Base-by-base conservation (phyloP, 2,888 invertebrate species). In the Agriopis aurantiaria region DNA sequence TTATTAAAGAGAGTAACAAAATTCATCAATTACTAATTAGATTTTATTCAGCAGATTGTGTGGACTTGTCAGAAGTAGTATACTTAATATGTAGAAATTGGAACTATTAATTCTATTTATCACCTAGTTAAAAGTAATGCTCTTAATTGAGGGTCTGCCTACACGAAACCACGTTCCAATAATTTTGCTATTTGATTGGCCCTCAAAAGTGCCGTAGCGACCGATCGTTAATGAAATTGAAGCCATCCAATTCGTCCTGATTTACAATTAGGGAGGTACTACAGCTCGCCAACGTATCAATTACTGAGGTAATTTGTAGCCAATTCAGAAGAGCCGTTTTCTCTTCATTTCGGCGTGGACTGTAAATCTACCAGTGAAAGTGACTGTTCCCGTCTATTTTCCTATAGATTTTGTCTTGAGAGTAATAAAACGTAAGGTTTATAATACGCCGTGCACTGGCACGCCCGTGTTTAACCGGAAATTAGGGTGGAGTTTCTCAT, bases 261-360 rank as follows among this genome's bases (percentile, higher is more conserved):
- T 70, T 65, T 72, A 74, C 74, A 73, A 75, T 75, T 71, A 71
- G 77, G 70, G 65, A 73, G 73, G 69, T 68, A 74, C 69, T 71
- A 71, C 68, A 65, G 67, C 67, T 69, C 73, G 69, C 72, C 72
- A 63, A 69, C 68, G 73, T 77, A 77, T 77, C 75, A 77, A 77
- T 77, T 75, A 75, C 74, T 62, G 56, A 49, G 65, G 72, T 74
- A 73, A 75, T 77, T 77, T 72, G 73, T 68, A 74, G 69, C 72
- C 75, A 77, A 75, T 77, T 75, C 72, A 69, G 74, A 75, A 68
- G 66, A 74, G 58, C 74, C 71, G 75, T 74, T 77, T 74, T 74
- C 77, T 74, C 77, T 75, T 74, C 74, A 75, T 74, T 71, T 74
- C 53, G 69, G 69, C 70, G 71, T 75, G 70, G 70, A 71, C 66